Conservation (phyloP, 1,140 invertebrate species). For the Brachionus manjavacas region DNA sequence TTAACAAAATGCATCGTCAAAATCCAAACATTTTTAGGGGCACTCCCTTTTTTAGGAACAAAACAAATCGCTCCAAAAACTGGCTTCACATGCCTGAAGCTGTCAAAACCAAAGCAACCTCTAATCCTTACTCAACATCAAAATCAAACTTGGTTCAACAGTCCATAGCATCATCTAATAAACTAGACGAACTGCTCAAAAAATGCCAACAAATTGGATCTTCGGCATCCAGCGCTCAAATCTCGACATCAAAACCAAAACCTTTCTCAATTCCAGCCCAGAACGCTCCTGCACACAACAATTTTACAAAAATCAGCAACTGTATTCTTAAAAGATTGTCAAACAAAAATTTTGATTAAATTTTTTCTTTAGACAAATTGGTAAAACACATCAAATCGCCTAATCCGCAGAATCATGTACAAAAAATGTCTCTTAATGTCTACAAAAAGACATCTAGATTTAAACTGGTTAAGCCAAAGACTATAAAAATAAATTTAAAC, state of each 20-base stretch:
- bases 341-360: background rate
- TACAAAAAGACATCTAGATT: background rate
- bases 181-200: constrained; percentile 5
- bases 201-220: constrained; percentile 26
- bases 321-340: background rate
- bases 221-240: background rate
- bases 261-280: background rate
- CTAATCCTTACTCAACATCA: background rate
- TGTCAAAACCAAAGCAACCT: too few relatives aligned
- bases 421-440: background rate
- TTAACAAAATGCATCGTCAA: too few relatives aligned
- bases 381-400: background rate
- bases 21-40: too few relatives aligned
- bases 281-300: background rate
- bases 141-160: background rate
- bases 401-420: background rate
- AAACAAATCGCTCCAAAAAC: too few relatives aligned
- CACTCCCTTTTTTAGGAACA: too few relatives aligned
- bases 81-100: too few relatives aligned
- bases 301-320: background rate
- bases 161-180: constrained; percentile 23
- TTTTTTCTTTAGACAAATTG: background rate
- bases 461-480: background rate
- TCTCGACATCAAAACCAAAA: background rate
- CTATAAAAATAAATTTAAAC: background rate